Evolutionary conservation across 2,797 vertebrate species (phyloP).

Genomic region (Hoplostethus mediterraneus): DNA sequence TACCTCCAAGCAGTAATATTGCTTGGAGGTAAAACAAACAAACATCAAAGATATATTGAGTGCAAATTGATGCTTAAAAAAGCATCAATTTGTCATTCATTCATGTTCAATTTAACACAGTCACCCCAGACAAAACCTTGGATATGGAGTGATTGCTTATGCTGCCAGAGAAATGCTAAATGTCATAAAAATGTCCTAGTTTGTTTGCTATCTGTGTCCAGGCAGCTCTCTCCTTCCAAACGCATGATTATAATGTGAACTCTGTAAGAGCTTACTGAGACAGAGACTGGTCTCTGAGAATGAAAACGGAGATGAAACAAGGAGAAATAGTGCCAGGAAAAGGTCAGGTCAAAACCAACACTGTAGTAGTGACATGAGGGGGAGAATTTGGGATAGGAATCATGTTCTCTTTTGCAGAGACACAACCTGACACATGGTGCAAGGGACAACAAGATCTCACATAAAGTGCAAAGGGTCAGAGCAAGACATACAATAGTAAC

Average conservation of each 20-base stretch:
- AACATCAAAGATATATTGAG: background rate
- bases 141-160: slow-evolving; percentile 5
- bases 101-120: background rate
- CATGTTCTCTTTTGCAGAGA: background rate
- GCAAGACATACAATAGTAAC: slow-evolving; percentile 20
- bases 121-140: background rate
- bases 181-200: background rate
- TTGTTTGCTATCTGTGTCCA: background rate
- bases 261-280: background rate
- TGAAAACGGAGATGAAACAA: background rate
- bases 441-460: background rate
- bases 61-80: too few relatives aligned
- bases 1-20: too few relatives aligned
- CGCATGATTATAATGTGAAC: background rate
- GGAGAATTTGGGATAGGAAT: background rate
- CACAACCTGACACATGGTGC: background rate
- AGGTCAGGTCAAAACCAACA: background rate
- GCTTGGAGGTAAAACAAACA: too few relatives aligned
- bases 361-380: background rate
- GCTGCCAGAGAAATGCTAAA: background rate
- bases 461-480: slow-evolving; percentile 4
- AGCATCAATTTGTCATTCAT: background rate
- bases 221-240: background rate
- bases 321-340: too few relatives aligned
- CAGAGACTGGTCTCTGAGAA: background rate